Base-by-base conservation (phyloP, 2,888 invertebrate species). In the Hypolimnas misippus region DNA sequence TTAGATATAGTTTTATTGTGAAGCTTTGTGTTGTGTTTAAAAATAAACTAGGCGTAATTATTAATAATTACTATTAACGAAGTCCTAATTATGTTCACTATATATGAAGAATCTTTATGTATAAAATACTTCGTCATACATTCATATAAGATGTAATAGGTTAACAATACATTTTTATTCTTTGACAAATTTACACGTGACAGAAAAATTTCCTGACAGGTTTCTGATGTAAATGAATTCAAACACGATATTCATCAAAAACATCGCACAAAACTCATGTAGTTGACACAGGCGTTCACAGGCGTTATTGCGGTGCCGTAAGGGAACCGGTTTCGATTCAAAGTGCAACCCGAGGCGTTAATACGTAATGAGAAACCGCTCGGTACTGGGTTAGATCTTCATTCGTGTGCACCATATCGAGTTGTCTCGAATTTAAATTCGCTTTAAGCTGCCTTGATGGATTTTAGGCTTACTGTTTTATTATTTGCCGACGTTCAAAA, bases 361-460 rank as follows among this genome's bases (percentile, higher is more conserved):
- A 65, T 65, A 65, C 50, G 65, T 65, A 65, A 65, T 65, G 62
- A 55, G 65, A 62, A 57, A 65, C 65, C 62, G 46, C 57, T 10
- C 55, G 54, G 2, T 54, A 50, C 51, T 50, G 31, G 12, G 38
- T 40, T 38, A n/a, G n/a, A n/a, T n/a, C n/a, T n/a, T n/a, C n/a
- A 31, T 51, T 8, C 17, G 14, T 31, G 31, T 58, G 29, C n/a
- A n/a, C n/a, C 42, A 46, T 46, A 21, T 46, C 6, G 16, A 51
- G 51, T 38, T 51, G 58, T 51, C 58, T 58, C n/a, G n/a, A n/a
- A n/a, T 58, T 58, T 58, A 31, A 40, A 58, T 57, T 50, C 38
- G 31, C 17, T 51, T 52, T 51, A 31, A 31, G 17, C 38, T 29
- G 29, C 21, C 29, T 16, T 21, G n/a, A 12, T 21, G n/a, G 6